These are phyloP conservation scores for Casuarius casuarius DNA, from an alignment of 2,113 vertebrate genomes.

Conservation along the genomic window DNA sequence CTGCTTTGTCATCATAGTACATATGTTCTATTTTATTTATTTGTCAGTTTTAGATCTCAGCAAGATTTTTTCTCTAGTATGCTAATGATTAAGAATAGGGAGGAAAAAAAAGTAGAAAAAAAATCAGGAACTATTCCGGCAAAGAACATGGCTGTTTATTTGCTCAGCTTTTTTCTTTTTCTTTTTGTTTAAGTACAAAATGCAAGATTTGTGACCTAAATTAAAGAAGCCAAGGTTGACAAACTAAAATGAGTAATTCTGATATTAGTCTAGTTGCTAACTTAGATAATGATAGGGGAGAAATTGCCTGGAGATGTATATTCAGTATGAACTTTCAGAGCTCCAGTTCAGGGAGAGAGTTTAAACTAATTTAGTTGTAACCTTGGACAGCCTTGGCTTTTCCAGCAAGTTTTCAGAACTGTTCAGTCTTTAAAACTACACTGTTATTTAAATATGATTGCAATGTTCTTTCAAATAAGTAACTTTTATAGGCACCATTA, in stretches of 20 bases:
- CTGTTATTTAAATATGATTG: neutral
- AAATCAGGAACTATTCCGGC: too few species aligned
- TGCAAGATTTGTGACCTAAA: neutral
- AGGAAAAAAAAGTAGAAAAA: too few species aligned
- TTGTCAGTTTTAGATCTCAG: neutral
- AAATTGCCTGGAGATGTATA: neutral
- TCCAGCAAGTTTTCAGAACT: neutral
- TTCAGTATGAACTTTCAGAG: neutral
- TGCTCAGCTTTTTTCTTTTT: neutral
- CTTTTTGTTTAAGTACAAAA: neutral
- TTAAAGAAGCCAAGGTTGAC: neutral
- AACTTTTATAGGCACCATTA: neutral
- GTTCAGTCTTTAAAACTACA: neutral
- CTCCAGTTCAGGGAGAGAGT: neutral
- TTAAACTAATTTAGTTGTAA: neutral
- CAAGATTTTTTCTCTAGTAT: neutral
- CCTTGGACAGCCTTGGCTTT: neutral
- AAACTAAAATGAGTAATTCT: neutral
- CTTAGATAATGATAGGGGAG: neutral
- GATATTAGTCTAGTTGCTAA: neutral
- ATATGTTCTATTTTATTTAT: neutral
- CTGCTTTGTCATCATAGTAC: neutral
- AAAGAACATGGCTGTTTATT: neutral
- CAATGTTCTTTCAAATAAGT: conserved; percentile 21
- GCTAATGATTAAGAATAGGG: neutral